Conservation (phyloP, 2,888 invertebrate species). For the Phortica okadai region DNA sequence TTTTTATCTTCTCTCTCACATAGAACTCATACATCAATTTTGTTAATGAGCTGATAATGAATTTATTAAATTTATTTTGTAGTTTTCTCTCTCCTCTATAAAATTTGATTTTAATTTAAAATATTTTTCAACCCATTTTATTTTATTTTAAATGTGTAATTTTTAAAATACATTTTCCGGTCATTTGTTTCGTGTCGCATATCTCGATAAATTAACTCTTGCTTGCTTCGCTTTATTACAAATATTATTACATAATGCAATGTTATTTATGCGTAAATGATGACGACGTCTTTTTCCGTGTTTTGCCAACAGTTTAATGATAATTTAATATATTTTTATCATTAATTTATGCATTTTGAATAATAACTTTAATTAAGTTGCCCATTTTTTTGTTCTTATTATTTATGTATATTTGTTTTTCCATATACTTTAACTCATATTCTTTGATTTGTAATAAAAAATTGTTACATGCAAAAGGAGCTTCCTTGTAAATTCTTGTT, state of each 20-base stretch:
- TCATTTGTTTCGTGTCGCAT: constrained; percentile 19
- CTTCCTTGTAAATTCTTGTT: no score
- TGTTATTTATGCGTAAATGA: constrained; percentile 25
- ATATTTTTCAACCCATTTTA: background rate
- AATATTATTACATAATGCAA: constrained; percentile 11
- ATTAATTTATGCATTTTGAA: constrained; percentile 66
- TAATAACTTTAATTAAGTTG: constrained; percentile 57
- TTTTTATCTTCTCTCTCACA: constrained; percentile 3
- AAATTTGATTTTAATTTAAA: background rate
- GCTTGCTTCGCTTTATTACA: constrained; percentile 23
- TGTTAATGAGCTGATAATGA: constrained; percentile 69
- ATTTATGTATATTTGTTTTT: background rate
- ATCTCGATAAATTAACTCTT: constrained; percentile 19
- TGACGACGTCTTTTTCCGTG: background rate
- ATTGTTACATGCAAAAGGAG: no score
- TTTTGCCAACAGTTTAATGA: background rate
- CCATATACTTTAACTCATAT: background rate
- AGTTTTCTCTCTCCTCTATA: background rate
- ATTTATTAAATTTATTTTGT: constrained; percentile 63
- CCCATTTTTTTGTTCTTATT: background rate
- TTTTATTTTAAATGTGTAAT: constrained; percentile 6
- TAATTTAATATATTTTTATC: constrained; percentile 24
- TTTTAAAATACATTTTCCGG: constrained; percentile 22
- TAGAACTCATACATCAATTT: constrained; percentile 27
- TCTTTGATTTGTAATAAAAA: no score